These are phyloP conservation scores for Coelogynopora nodosa DNA, from an alignment of 2,888 invertebrate species.

Conservation along the genomic window DNA sequence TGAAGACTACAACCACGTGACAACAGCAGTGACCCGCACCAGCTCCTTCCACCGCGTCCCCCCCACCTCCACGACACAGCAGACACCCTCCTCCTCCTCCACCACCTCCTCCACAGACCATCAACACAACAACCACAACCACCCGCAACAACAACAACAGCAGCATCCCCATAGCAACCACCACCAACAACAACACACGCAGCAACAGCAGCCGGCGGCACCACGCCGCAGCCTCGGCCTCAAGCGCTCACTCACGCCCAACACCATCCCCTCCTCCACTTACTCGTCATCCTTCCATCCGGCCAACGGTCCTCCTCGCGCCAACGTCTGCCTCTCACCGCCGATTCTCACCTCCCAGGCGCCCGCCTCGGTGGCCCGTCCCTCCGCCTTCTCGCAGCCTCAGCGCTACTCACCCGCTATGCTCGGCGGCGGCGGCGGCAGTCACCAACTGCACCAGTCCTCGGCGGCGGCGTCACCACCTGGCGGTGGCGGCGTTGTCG, in stretches of 20 bases:
- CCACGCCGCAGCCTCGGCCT: background rate
- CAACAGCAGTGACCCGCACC: slow-evolving; percentile 3
- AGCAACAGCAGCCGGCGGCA: background rate
- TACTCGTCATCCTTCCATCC: background rate
- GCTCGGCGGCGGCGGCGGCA: too few species aligned
- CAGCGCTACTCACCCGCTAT: background rate
- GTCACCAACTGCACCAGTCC: background rate
- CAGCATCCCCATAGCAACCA: background rate
- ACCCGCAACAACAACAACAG: background rate
- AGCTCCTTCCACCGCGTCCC: background rate
- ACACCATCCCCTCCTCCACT: background rate
- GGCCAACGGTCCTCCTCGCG: background rate
- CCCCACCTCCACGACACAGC: background rate
- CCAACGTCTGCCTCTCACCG: slow-evolving; percentile 15
- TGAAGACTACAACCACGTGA: background rate
- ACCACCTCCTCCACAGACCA: background rate
- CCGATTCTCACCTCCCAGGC: slow-evolving; percentile 11
- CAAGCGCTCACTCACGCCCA: background rate
- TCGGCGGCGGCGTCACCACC: background rate
- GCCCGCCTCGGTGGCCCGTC: background rate
- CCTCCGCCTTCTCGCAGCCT: slow-evolving; percentile 15
- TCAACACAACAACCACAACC: background rate
- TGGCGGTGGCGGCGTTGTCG: background rate
- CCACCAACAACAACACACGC: background rate
- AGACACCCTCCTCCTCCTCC: background rate